Conservation (phyloP, 2,888 invertebrate species). For the Lutraria lutraria region DNA sequence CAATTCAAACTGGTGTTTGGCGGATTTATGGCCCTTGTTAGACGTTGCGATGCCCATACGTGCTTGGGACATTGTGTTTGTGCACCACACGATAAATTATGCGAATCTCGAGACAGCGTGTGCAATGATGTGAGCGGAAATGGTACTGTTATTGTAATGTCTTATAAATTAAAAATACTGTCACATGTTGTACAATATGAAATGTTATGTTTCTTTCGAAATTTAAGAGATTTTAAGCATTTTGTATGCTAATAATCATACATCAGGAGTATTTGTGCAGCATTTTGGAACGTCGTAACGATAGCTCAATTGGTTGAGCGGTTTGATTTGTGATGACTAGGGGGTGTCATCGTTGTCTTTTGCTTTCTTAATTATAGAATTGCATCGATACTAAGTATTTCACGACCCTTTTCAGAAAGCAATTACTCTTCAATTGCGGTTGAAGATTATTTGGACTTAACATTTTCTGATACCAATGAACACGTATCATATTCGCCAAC, state of each 20-base stretch:
- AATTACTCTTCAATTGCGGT: slow-evolving; percentile 2
- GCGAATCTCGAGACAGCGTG: slow-evolving; percentile 13
- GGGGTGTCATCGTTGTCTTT: no score
- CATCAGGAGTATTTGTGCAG: no score
- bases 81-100: slow-evolving; percentile 68
- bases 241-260: no score
- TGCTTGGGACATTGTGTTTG: slow-evolving; percentile 73
- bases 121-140: slow-evolving; percentile 42
- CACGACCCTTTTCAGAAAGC: neutral
- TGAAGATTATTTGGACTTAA: slow-evolving; percentile 20
- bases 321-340: no score
- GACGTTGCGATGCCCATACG: slow-evolving; percentile 65
- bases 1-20: slow-evolving; percentile 59
- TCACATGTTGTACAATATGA: no score
- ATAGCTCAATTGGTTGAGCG: no score
- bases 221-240: no score
- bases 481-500: slow-evolving; percentile 13
- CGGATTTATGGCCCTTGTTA: slow-evolving; percentile 57
- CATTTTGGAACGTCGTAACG: no score
- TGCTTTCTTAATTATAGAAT: no score
- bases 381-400: neutral
- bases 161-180: no score
- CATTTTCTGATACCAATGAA: neutral
- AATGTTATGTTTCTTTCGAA: no score
- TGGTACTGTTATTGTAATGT: neutral